A percentile compares a stretch with the other conserved stretches of the same genome.
These are phyloP conservation scores for Netelia inedita DNA, from an alignment of 2,888 invertebrate species.

Conservation along the genomic window DNA sequence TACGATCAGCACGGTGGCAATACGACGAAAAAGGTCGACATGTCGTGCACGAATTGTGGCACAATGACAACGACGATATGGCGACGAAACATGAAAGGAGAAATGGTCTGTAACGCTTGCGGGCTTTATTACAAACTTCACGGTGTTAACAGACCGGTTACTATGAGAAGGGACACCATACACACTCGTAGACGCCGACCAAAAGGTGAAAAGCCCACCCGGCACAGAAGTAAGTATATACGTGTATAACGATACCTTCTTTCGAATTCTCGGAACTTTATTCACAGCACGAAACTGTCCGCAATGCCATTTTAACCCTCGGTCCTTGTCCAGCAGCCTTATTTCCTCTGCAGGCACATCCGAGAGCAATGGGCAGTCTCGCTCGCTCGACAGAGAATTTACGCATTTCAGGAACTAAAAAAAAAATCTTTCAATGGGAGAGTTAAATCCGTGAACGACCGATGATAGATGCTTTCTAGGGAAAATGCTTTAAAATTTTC, in stretches of 20 bases:
- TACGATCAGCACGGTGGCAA: constrained; percentile 81
- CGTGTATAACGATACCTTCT: constrained; percentile 2
- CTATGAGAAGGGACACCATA: constrained; percentile 98
- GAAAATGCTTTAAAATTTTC: neutral
- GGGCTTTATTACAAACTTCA: constrained; percentile 99
- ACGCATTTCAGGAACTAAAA: constrained; percentile 3
- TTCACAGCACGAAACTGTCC: constrained; percentile 49
- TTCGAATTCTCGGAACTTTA: constrained; percentile 56
- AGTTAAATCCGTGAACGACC: neutral
- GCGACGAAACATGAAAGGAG: constrained; percentile 97
- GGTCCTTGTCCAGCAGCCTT: constrained; percentile 19
- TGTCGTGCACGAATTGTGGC: constrained; percentile 98
- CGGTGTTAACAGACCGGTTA: constrained; percentile 96
- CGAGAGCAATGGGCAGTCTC: constrained; percentile 15
- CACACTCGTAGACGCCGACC: constrained; percentile 96
- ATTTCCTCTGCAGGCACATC: constrained; percentile 36
- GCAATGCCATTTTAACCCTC: constrained; percentile 55
- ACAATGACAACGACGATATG: constrained; percentile 99
- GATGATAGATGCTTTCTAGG: neutral
- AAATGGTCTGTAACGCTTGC: constrained; percentile 99
- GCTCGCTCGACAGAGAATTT: constrained; percentile 12
- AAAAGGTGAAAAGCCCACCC: constrained; percentile 87
- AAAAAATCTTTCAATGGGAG: constrained; percentile 7
- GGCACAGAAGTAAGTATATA: constrained; percentile 81
- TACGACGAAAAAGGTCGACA: constrained; percentile 88